Evolutionary conservation across 1,140 invertebrate genomes (phyloP), one percentile per base, ranked within the genome.

Genomic region (Drosophila truncata): DNA sequence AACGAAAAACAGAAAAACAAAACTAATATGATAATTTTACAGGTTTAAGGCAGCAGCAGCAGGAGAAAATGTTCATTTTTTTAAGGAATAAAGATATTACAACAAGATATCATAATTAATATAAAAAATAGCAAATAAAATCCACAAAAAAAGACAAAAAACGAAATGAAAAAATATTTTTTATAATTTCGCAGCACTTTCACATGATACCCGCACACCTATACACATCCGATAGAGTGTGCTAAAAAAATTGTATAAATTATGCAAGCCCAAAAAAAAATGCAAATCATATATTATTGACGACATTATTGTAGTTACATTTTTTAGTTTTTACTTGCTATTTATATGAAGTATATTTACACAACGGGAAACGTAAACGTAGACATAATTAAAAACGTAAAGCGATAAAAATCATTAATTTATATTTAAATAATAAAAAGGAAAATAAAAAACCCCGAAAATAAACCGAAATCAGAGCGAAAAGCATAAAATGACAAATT

Each of bases 241-340:
- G 59, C 63, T 61, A 67, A 73, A 61, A 31, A 73, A 72, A 72
- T 71, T 90, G 78, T 86, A 86, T 76, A 80, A 72, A 73, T 44
- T 59, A 67, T 70, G 73, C 50, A 47, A 76, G 41, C 62, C 49
- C 4, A 66, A 78, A 63, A 61, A 61, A 73, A 79, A 65, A 72
- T 59, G 37, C 54, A 76, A 73, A 77, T 62, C 63, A 60, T 66
- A 85, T 86, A 85, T 82, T 58, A 74, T 50, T 62, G 67, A 78
- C 70, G 46, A 62, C 62, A 74, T 71, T 71, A 78, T 20, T 69
- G 67, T 85, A 78, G 77, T 75, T 81, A 52, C 25, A 69, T 65
- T 74, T 81, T 91, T 87, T 82, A 79, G 77, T 80, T 91, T 87
- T 82, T 87, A 91, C 62, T 91, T 71, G 70, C 80, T 87, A 87